phyloP scores from a whole-genome alignment of 2,888 invertebrate genomes.

The Phaonia tiefii region DNA sequence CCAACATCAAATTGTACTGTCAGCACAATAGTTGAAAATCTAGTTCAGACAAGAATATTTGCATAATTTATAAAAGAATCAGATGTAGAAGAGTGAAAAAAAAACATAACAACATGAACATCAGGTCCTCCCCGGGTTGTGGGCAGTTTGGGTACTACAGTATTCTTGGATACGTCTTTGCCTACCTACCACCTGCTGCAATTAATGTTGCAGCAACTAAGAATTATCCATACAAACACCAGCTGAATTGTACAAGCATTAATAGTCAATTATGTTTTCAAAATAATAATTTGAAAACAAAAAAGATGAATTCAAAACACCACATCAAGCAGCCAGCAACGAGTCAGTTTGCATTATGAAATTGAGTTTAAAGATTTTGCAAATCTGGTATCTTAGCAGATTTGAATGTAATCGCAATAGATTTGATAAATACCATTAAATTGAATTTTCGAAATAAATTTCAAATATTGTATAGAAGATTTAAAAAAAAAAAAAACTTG shows the following conservation, averaged over 20 bases:
- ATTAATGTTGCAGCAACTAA: neutral
- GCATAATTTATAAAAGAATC: conserved; percentile 48
- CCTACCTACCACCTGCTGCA: neutral
- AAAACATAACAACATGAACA: neutral
- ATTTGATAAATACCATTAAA: too few species aligned
- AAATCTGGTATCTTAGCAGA: too few species aligned
- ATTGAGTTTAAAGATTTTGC: too few species aligned
- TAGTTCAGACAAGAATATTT: conserved; percentile 60
- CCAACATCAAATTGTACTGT: neutral
- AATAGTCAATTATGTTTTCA: conserved; percentile 22
- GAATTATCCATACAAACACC: too few species aligned
- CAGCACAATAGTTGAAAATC: conserved; percentile 47
- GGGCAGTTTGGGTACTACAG: neutral
- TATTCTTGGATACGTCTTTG: neutral
- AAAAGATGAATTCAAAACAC: too few species aligned
- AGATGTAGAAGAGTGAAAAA: conserved; percentile 1
- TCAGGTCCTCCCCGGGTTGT: conserved; percentile 17
- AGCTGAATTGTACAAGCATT: conserved; percentile 11
- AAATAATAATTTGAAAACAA: too few species aligned
- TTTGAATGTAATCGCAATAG: too few species aligned
- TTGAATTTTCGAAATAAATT: too few species aligned
- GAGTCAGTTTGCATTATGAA: too few species aligned
- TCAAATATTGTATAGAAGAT: too few species aligned
- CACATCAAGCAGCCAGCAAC: too few species aligned
- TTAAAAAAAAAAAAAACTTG: too few species aligned